Evolutionary conservation across 2,888 invertebrate species (phyloP).

Genomic region (Poecilus cupreus): DNA sequence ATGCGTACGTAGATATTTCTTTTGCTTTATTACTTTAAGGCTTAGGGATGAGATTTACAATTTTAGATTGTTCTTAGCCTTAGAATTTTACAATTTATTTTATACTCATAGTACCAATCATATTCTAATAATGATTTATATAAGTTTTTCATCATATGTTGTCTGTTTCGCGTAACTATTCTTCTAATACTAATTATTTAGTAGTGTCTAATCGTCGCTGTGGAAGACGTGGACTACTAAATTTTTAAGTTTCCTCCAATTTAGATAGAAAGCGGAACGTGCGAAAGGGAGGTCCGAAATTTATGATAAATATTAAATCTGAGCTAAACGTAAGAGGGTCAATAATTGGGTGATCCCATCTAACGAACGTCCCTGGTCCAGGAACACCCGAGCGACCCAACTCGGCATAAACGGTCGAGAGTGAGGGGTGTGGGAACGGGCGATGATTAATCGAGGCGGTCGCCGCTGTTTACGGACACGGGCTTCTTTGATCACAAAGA

Average conservation of each 20-base stretch:
- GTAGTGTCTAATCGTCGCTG: too few species aligned
- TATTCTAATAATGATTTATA: too few species aligned
- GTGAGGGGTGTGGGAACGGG: conserved; percentile 1
- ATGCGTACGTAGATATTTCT: too few species aligned
- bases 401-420: conserved; percentile 17
- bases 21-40: too few species aligned
- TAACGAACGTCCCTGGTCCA: conserved; percentile 11
- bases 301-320: conserved; percentile 37
- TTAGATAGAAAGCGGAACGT: not conserved
- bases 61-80: too few species aligned
- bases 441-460: conserved; percentile 58
- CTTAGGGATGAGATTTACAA: too few species aligned
- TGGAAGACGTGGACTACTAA: too few species aligned
- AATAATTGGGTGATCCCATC: conserved; percentile 25
- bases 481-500: conserved; percentile 60
- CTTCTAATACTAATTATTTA: too few species aligned
- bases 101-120: too few species aligned
- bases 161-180: too few species aligned
- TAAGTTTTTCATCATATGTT: too few species aligned
- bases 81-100: too few species aligned
- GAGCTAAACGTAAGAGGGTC: conserved; percentile 1
- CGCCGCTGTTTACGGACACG: conserved; percentile 55
- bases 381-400: not conserved
- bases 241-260: not conserved
- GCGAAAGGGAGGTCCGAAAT: not conserved